These are phyloP conservation scores for Sebastolobus altivelis DNA, from an alignment of 2,797 vertebrate species.

Conservation along the genomic window DNA sequence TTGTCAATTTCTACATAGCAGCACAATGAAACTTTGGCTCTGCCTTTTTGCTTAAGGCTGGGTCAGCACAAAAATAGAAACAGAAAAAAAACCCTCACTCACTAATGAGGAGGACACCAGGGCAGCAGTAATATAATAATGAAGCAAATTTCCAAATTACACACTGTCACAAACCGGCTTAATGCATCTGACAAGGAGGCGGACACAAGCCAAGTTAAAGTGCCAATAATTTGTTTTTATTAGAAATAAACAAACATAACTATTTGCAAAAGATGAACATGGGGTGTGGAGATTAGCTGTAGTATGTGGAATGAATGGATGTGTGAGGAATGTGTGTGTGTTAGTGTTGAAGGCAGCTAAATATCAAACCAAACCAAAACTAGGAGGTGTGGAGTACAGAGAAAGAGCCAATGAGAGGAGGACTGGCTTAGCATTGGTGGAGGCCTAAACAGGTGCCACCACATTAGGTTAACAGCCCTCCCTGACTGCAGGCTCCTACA, in stretches of 20 bases:
- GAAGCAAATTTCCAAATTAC: constrained; percentile 8
- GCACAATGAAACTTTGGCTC: not conserved
- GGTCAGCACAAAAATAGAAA: no score
- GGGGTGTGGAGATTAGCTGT: not conserved
- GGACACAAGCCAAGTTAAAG: not conserved
- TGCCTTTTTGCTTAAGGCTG: constrained; percentile 5
- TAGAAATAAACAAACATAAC: constrained; percentile 6
- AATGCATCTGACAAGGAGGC: not conserved
- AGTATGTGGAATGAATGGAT: not conserved
- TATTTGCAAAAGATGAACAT: not conserved
- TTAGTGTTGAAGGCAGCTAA: not conserved
- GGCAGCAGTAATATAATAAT: not conserved
- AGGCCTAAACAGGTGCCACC: not conserved
- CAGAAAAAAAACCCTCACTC: no score
- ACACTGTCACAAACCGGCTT: not conserved
- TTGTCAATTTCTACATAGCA: constrained; percentile 11
- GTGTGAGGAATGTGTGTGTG: not conserved
- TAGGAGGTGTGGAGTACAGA: not conserved
- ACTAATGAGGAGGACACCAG: no score
- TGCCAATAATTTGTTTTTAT: not conserved
- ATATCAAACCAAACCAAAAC: not conserved
- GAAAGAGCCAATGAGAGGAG: not conserved
- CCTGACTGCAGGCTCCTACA: not conserved
- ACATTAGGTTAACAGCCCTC: not conserved
- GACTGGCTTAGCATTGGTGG: not conserved